A percentile compares a stretch with the other conserved stretches of the same genome.
These are phyloP conservation scores for Anoura caudifer DNA, from an alignment of 2,113 vertebrate genomes.

Conservation along the genomic window DNA sequence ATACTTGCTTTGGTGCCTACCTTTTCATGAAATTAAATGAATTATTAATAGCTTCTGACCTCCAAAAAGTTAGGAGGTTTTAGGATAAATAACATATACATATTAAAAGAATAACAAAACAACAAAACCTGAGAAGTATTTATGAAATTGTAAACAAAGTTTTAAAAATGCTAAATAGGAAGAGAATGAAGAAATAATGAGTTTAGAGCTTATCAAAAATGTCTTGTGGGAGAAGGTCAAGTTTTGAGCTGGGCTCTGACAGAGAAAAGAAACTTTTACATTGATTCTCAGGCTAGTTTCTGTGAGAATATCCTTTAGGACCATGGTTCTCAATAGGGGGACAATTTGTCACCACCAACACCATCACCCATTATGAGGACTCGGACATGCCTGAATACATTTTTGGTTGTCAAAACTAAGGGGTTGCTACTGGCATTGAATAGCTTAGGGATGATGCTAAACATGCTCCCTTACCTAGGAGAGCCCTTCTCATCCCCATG, in stretches of 20 bases:
- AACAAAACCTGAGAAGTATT: neutral
- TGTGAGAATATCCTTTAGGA: neutral
- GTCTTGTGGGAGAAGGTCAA: neutral
- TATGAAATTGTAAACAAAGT: neutral
- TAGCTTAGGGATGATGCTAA: neutral
- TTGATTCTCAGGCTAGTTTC: neutral
- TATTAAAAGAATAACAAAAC: neutral
- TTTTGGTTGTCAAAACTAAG: neutral
- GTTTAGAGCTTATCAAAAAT: neutral
- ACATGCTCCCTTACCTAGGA: no score
- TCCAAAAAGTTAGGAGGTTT: neutral
- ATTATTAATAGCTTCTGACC: neutral
- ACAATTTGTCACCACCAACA: neutral
- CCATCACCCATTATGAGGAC: neutral
- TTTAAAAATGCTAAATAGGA: neutral
- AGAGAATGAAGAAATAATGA: neutral
- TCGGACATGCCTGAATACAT: neutral
- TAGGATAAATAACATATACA: neutral
- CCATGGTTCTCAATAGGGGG: neutral
- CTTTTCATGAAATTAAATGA: neutral
- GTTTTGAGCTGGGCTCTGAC: neutral
- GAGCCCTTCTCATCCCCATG: neutral
- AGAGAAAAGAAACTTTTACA: neutral
- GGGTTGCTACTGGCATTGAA: neutral
- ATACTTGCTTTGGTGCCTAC: neutral